Evolutionary conservation across 2,797 vertebrate genomes (phyloP), one percentile per base, ranked within the genome.

Genomic region (Salmo trutta): DNA sequence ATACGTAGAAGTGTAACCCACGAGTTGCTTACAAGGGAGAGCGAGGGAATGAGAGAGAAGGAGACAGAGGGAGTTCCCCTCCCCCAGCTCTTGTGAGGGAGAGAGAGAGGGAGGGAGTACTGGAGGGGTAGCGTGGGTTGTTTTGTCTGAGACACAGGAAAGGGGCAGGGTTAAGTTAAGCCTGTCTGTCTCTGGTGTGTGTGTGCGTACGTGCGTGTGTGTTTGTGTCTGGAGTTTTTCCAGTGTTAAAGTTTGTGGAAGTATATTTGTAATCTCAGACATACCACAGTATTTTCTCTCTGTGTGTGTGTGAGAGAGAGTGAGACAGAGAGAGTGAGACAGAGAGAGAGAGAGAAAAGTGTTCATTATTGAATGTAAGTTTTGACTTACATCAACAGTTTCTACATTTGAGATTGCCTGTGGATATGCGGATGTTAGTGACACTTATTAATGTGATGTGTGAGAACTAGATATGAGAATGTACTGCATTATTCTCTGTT

Each of bases 131-230:
- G 80, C 77, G 73, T 83, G 82, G 85, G 86, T 92, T 94, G 93
- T 94, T 94, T 93, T 94, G 93, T 94, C 93, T 94, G 92, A 91
- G 88, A 93, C 89, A 92, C 93, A 94, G 93, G 93, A 93, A 94
- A 91, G 91, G 85, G 92, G 93, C 87, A 6, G 91, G 83, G 90
- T 88, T 85, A 92, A 84, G 82, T 88, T 88, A 91, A 93, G 87
- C 90, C 91, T 90, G 91, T 89, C 88, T 90, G 84, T 89, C 82
- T 90, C 72, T 52, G 59, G 59, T 24, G 59, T 62, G 59, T 62
- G 59, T 77, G 75, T 66, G 70, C 15, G 33, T 53, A 12, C 64
- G 36, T 54, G 54, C 62, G 77, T 74, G 65, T 59, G 65, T 29
- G 33, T 54, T 76, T 69, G 64, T 21, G 74, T 16, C 64, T 8